Conservation (phyloP, 2,797 vertebrate genomes). For the Schizopygopsis malacanthus region DNA sequence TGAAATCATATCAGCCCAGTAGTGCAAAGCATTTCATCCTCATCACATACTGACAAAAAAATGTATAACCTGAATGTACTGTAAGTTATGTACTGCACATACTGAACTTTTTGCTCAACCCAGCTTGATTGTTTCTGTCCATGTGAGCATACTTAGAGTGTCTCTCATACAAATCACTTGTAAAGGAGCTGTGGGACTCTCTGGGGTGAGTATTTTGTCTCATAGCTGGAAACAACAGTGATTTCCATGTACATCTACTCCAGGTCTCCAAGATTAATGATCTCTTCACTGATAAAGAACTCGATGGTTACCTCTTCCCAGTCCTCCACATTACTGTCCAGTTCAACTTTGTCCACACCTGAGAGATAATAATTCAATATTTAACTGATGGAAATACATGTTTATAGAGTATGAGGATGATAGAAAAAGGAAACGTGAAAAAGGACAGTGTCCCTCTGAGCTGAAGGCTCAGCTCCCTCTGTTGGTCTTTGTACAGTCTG, state of each 20-base stretch:
- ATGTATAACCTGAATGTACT: too few species aligned
- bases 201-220: neutral
- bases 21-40: neutral
- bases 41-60: too few species aligned
- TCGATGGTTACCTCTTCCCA: conserved; percentile 99
- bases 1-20: neutral
- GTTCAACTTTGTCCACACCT: conserved; percentile 94
- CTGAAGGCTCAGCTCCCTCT: conserved; percentile 88
- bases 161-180: neutral
- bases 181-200: neutral
- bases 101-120: neutral
- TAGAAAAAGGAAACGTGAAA: neutral
- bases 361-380: conserved; percentile 25
- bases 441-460: conserved; percentile 71
- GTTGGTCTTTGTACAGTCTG: conserved; percentile 89
- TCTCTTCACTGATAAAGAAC: conserved; percentile 99
- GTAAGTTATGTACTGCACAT: too few species aligned
- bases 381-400: neutral
- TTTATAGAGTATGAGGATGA: neutral
- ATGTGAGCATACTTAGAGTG: conserved; percentile 5
- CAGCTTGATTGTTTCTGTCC: neutral
- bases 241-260: neutral
- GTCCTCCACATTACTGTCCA: conserved; percentile 97
- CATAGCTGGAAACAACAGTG: neutral
- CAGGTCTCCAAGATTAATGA: conserved; percentile 91